Evolutionary conservation across 2,797 vertebrate genomes (phyloP).

Genomic region (Pygocentrus nattereri): DNA sequence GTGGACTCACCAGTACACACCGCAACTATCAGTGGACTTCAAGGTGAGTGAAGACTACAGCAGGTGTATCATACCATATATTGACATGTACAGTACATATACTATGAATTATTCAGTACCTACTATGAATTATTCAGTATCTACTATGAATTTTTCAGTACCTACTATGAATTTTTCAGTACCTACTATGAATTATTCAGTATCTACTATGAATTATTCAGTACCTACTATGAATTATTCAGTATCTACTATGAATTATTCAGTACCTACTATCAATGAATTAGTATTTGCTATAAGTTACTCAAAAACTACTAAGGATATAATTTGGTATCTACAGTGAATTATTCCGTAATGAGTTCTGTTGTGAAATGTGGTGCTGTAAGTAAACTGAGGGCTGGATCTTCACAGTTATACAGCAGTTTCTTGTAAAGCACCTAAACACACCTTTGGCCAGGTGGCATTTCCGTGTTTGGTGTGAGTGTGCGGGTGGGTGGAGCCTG

Average conservation of each 20-base stretch:
- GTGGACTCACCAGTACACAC: conserved; percentile 93
- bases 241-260: no score
- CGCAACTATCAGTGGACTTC: conserved; percentile 93
- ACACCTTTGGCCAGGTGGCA: neutral
- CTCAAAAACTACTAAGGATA: no score
- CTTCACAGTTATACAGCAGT: conserved; percentile 43
- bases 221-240: neutral
- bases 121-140: neutral
- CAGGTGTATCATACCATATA: no score
- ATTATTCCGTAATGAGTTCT: no score
- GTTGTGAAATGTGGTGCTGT: no score
- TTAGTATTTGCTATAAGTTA: no score
- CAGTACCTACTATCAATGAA: no score
- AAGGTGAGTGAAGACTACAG: conserved; percentile 80
- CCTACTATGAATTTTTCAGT: neutral
- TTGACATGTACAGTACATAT: neutral
- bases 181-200: neutral
- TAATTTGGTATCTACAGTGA: no score
- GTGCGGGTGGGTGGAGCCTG: neutral
- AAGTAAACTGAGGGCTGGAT: conserved; percentile 54
- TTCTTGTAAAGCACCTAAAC: neutral
- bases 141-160: neutral
- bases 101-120: neutral
- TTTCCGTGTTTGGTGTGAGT: conserved; percentile 11
- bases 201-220: neutral